phyloP scores from a whole-genome alignment of 2,113 vertebrate species.

The Sceloporus tristichus region DNA sequence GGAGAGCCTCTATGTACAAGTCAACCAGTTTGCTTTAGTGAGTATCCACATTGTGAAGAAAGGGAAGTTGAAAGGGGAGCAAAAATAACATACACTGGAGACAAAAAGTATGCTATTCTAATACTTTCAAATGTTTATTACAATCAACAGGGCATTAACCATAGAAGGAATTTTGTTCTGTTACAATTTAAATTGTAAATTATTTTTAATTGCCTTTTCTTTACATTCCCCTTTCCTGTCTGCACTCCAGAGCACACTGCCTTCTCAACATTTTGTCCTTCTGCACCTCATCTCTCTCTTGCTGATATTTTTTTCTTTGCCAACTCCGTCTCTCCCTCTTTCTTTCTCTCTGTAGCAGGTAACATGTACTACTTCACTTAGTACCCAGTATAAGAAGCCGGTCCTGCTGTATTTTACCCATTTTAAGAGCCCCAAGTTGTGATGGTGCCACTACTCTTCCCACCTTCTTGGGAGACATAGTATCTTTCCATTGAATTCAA shows the following conservation, averaged over 20 bases:
- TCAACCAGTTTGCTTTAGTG: constrained; percentile 98
- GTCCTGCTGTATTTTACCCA: neutral
- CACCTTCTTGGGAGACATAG: neutral
- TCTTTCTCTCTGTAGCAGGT: neutral
- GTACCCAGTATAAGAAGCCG: neutral
- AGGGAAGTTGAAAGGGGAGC: accelerated
- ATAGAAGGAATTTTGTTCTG: neutral
- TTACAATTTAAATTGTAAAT: neutral
- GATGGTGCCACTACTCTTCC: neutral
- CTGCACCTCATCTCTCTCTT: neutral
- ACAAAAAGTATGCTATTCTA: neutral
- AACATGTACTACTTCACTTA: neutral
- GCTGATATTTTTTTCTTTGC: too few relatives aligned
- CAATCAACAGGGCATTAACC: neutral
- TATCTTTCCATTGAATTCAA: too few relatives aligned
- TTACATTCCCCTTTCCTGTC: neutral
- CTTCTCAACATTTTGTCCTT: too few relatives aligned
- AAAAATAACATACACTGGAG: neutral
- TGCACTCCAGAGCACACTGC: too few relatives aligned
- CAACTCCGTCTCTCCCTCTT: neutral
- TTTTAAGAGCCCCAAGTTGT: neutral
- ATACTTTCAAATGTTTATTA: neutral
- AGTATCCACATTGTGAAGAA: constrained; percentile 54
- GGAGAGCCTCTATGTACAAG: constrained; percentile 92
- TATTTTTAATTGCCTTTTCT: neutral